phyloP scores from a whole-genome alignment of 2,113 vertebrate species.

The Rutilus rutilus region DNA sequence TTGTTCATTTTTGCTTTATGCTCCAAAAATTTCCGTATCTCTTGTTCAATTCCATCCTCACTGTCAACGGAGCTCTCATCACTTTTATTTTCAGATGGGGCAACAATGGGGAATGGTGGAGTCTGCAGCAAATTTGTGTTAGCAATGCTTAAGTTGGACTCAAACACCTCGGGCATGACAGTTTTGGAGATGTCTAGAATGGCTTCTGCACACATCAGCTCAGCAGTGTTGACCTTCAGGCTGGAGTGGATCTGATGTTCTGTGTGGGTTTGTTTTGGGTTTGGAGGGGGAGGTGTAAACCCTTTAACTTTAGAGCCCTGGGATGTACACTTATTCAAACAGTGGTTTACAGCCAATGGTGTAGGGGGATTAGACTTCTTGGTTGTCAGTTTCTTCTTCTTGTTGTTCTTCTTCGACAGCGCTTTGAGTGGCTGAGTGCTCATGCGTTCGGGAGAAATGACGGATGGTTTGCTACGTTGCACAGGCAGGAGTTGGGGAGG shows the following conservation, averaged over 20 bases:
- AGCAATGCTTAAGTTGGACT: constrained; percentile 55
- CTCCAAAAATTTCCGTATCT: constrained; percentile 90
- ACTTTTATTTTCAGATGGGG: constrained; percentile 65
- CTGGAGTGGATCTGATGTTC: constrained; percentile 56
- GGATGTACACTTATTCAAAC: constrained; percentile 43
- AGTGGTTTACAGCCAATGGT: constrained; percentile 12
- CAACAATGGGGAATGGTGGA: constrained; percentile 50
- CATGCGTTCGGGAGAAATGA: constrained; percentile 53
- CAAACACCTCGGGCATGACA: constrained; percentile 81
- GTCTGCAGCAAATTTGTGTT: constrained; percentile 53
- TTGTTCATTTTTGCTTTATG: constrained; percentile 85
- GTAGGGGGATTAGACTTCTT: constrained; percentile 57
- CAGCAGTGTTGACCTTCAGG: constrained; percentile 83
- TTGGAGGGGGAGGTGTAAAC: constrained; percentile 57
- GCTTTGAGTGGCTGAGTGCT: constrained; percentile 64
- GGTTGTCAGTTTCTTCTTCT: constrained; percentile 66
- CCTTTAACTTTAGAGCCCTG: constrained; percentile 59
- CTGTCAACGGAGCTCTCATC: constrained; percentile 89
- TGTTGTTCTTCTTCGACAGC: constrained; percentile 70
- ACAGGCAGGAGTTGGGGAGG: constrained; percentile 59
- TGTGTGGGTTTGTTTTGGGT: constrained; percentile 54
- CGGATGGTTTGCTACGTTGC: constrained; percentile 50
- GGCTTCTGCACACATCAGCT: constrained; percentile 95
- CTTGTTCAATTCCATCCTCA: constrained; percentile 93
- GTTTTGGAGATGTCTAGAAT: constrained; percentile 97